phyloP scores from a whole-genome alignment of 2,113 vertebrate species.

The Promerops cafer region DNA sequence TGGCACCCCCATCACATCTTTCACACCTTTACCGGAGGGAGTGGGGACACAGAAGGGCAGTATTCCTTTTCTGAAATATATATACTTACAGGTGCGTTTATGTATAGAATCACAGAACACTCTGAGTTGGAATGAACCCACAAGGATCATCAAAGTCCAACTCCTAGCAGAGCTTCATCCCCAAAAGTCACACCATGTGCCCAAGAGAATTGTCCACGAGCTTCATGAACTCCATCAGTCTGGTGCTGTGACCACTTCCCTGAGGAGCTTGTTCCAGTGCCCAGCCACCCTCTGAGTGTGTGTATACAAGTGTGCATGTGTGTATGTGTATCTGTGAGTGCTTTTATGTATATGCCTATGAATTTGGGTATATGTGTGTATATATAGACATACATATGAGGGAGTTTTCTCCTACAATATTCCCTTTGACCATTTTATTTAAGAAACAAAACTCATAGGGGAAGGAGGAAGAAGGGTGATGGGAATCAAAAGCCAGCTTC shows the following conservation, averaged over 20 bases:
- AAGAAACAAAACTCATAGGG: rapidly evolving
- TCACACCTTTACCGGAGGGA: background rate
- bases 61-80: background rate
- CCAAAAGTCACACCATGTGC: background rate
- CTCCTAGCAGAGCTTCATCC: background rate
- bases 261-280: background rate
- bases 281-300: background rate
- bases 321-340: background rate
- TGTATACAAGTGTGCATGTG: rapidly evolving
- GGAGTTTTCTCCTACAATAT: background rate
- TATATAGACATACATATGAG: rapidly evolving
- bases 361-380: background rate
- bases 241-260: background rate
- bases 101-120: no score
- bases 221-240: background rate
- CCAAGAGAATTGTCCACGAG: rapidly evolving
- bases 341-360: rapidly evolving
- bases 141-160: background rate
- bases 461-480: background rate
- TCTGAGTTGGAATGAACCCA: background rate
- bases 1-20: rapidly evolving
- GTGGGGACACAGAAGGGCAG: background rate
- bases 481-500: background rate
- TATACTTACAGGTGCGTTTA: background rate
- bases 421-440: background rate